Evolutionary conservation across 2,113 vertebrate genomes (phyloP).

Genomic region (Etia nguti): DNA sequence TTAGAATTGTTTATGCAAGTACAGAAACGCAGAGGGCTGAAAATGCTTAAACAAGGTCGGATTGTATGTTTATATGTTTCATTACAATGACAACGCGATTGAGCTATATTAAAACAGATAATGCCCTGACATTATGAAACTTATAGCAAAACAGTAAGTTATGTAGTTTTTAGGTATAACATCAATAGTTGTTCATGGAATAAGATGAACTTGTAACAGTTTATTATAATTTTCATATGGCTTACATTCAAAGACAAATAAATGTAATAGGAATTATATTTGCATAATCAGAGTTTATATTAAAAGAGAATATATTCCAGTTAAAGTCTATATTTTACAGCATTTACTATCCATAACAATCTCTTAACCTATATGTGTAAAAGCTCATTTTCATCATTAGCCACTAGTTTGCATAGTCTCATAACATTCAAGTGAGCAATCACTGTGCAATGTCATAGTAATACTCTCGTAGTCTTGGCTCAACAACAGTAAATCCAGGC

Average conservation of each 20-base stretch:
- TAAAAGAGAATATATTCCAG: neutral
- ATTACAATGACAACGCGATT: neutral
- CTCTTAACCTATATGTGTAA: neutral
- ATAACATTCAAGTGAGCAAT: neutral
- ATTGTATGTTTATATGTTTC: neutral
- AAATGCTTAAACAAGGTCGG: neutral
- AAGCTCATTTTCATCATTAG: neutral
- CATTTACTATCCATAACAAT: neutral
- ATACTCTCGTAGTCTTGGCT: slow-evolving; percentile 84
- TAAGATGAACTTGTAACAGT: neutral
- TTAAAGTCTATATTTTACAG: neutral
- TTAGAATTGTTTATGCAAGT: neutral
- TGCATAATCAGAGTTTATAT: neutral
- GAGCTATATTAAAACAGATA: neutral
- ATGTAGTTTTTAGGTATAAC: neutral
- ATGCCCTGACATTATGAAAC: neutral
- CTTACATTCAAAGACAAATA: neutral
- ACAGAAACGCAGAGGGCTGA: neutral
- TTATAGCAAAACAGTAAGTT: neutral
- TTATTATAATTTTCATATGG: neutral
- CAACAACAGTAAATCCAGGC: slow-evolving; percentile 80
- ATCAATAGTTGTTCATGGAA: neutral
- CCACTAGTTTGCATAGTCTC: slow-evolving; percentile 20
- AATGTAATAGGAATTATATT: neutral
- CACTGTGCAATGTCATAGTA: slow-evolving; percentile 91